Percentiles rank a stretch among this genome's conserved stretches.
These are phyloP conservation scores for Drosophila seclusa DNA, from an alignment of 2,888 invertebrate species.

Conservation along the genomic window DNA sequence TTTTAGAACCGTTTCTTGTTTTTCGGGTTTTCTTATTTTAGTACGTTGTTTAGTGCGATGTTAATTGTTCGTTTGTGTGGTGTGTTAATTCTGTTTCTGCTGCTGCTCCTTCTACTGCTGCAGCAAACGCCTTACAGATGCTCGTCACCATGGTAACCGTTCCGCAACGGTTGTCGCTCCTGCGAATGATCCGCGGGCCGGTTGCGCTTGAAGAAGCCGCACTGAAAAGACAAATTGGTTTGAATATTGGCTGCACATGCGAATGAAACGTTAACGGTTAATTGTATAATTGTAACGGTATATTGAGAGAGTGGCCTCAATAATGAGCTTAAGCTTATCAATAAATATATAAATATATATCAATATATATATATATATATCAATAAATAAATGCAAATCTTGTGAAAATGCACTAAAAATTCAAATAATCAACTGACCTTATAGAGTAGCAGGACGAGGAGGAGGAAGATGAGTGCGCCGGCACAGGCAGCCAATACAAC, in stretches of 20 bases:
- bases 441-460: constrained; percentile 92
- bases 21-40: constrained; percentile 39
- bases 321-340: neutral
- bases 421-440: constrained; percentile 87
- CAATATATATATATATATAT: too few species aligned
- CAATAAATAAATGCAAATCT: neutral
- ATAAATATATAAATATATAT: neutral
- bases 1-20: constrained; percentile 37
- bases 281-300: too few species aligned
- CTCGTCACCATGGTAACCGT: constrained; percentile 91
- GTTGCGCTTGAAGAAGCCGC: constrained; percentile 97
- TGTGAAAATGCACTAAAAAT: neutral
- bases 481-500: constrained; percentile 93
- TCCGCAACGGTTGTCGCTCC: constrained; percentile 93
- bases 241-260: neutral
- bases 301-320: neutral
- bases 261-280: neutral
- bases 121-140: constrained; percentile 87
- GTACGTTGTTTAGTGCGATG: constrained; percentile 69
- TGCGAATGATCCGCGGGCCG: constrained; percentile 91
- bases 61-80: constrained; percentile 63
- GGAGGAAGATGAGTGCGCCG: constrained; percentile 91
- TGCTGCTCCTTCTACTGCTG: constrained; percentile 10
- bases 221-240: constrained; percentile 86
- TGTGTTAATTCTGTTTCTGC: constrained; percentile 13